Conservation (phyloP, 2,888 invertebrate species). For the Agrochola macilenta region DNA sequence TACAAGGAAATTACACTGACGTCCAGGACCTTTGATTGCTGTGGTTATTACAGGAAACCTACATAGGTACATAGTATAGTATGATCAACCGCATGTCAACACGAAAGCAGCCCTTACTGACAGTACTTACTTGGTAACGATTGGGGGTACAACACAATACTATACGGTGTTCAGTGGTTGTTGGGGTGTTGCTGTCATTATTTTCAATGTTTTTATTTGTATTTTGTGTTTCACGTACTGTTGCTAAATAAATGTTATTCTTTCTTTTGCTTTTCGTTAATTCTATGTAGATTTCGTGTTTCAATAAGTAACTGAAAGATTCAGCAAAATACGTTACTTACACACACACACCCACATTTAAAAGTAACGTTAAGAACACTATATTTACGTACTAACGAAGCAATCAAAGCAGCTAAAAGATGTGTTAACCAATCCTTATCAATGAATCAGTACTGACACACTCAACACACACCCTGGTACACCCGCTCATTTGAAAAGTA, state of each 20-base stretch:
- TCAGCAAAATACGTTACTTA: not conserved
- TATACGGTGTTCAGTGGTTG: not conserved
- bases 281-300: not conserved
- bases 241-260: not conserved
- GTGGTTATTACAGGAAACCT: slow-evolving; percentile 19
- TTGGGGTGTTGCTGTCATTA: not conserved
- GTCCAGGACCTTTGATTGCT: slow-evolving; percentile 38
- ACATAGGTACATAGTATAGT: too few relatives aligned
- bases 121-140: too few relatives aligned
- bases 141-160: too few relatives aligned
- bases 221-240: not conserved
- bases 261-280: not conserved
- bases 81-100: not conserved
- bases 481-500: not conserved
- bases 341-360: not conserved
- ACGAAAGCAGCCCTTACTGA: not conserved
- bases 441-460: not conserved
- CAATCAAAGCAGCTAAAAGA: too few relatives aligned
- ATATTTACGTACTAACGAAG: too few relatives aligned
- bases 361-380: too few relatives aligned
- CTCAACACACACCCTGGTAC: too few relatives aligned
- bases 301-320: not conserved
- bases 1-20: slow-evolving; percentile 29
- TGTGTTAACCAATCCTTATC: too few relatives aligned
- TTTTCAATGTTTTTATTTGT: not conserved